These are phyloP conservation scores for Dendronephthya gigantea DNA, from an alignment of 64 coral and sea anemone species.

Conservation along the genomic window DNA sequence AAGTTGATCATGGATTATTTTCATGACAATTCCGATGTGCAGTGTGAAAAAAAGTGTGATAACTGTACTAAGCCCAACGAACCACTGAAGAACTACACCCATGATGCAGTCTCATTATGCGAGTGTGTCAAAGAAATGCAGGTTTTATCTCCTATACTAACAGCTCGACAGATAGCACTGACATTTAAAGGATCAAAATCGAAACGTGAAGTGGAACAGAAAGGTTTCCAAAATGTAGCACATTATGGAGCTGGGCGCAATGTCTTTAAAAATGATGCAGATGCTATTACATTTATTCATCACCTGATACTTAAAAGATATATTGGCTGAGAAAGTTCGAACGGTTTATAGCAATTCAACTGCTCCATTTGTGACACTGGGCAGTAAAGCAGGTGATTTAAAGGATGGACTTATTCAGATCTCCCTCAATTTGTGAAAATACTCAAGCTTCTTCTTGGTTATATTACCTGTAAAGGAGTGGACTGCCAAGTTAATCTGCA, in stretches of 20 bases:
- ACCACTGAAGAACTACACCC: neutral
- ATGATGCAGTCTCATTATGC: neutral
- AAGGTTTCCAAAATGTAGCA: neutral
- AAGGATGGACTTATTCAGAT: neutral
- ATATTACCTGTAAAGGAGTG: no score
- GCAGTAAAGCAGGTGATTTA: neutral
- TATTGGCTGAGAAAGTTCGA: neutral
- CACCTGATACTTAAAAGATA: neutral
- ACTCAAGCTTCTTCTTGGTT: no score
- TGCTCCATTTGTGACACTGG: neutral
- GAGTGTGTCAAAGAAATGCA: neutral
- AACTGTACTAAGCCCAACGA: neutral
- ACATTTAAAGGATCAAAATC: neutral
- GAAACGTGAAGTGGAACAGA: neutral
- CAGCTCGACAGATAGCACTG: neutral
- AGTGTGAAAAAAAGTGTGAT: neutral
- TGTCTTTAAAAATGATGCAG: neutral
- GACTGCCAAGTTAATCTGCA: no score
- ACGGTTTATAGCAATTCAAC: neutral
- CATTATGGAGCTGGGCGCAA: neutral
- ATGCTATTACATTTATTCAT: neutral
- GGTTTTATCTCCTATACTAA: neutral
- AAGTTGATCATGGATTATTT: neutral
- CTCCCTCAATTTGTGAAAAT: neutral
- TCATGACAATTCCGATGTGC: neutral